Evolutionary conservation across 1,140 invertebrate genomes (phyloP).

Genomic region (Cyclargus thomasi): DNA sequence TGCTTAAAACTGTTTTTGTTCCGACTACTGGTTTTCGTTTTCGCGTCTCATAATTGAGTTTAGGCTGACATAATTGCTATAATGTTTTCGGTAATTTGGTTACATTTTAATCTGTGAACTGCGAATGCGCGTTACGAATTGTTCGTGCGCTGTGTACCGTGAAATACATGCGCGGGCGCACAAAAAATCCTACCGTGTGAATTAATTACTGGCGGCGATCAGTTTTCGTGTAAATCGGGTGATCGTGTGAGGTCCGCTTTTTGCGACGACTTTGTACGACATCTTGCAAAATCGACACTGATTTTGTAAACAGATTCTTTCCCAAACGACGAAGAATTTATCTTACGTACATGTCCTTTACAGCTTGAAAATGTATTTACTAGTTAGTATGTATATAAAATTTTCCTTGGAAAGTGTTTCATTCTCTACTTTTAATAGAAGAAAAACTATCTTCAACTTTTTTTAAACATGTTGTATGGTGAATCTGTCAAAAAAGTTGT

Average conservation of each 20-base stretch:
- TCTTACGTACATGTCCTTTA: too few relatives aligned
- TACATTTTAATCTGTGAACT: slow-evolving; percentile 1
- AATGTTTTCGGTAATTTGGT: slow-evolving; percentile 6
- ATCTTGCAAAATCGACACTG: neutral
- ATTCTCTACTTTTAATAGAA: too few relatives aligned
- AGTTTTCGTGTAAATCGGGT: slow-evolving; percentile 41
- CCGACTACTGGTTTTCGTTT: neutral
- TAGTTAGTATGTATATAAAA: too few relatives aligned
- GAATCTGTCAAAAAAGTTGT: too few relatives aligned
- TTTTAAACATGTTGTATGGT: too few relatives aligned
- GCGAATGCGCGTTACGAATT: neutral
- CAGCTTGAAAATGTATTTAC: too few relatives aligned
- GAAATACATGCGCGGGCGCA: slow-evolving; percentile 16
- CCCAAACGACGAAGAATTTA: too few relatives aligned
- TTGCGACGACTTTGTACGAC: slow-evolving; percentile 29
- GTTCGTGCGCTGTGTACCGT: slow-evolving; percentile 7
- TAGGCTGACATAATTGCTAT: neutral
- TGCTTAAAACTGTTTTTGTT: neutral
- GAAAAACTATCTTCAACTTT: too few relatives aligned
- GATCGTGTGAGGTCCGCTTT: slow-evolving; percentile 39
- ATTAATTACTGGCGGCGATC: slow-evolving; percentile 45
- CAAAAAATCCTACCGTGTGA: slow-evolving; percentile 32
- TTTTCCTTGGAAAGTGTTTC: too few relatives aligned
- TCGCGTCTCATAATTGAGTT: neutral
- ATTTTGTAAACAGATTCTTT: neutral